phyloP scores from a whole-genome alignment of 2,888 invertebrate genomes.

The Ypsolopha scabrella region DNA sequence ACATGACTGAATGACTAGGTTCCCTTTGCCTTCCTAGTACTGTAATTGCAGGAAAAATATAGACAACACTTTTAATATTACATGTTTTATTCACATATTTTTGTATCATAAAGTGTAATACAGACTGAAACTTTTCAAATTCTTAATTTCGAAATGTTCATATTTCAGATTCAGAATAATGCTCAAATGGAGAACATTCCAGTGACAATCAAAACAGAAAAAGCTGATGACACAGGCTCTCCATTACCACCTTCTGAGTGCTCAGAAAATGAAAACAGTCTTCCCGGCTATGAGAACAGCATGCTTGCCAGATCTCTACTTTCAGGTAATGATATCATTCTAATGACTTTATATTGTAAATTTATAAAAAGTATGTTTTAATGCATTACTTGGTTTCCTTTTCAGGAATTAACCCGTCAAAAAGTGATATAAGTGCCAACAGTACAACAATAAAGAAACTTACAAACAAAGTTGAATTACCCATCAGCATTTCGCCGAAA shows the following conservation, averaged over 20 bases:
- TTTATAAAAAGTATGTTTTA: neutral
- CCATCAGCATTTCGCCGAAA: slow-evolving; percentile 33
- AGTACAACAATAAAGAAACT: slow-evolving; percentile 39
- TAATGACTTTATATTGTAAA: neutral
- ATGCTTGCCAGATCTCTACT: slow-evolving; percentile 65
- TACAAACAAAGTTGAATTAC: slow-evolving; percentile 26
- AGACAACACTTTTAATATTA: too few species aligned
- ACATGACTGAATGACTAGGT: too few species aligned
- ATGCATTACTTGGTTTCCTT: slow-evolving; percentile 9
- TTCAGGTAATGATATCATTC: slow-evolving; percentile 36
- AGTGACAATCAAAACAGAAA: slow-evolving; percentile 50
- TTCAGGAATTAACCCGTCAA: slow-evolving; percentile 60
- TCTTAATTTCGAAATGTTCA: too few species aligned
- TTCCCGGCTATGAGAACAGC: slow-evolving; percentile 65
- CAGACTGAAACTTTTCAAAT: too few species aligned
- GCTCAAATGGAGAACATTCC: slow-evolving; percentile 43
- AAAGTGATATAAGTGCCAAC: slow-evolving; percentile 44
- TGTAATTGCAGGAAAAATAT: too few species aligned
- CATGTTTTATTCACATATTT: too few species aligned
- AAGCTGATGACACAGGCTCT: slow-evolving; percentile 41
- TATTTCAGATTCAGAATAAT: slow-evolving; percentile 19
- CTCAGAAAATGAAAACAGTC: slow-evolving; percentile 57
- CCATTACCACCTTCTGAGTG: slow-evolving; percentile 31
- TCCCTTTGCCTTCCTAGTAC: too few species aligned
- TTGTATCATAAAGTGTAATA: too few species aligned